These are phyloP conservation scores for Trinectes maculatus DNA, from an alignment of 2,113 vertebrate species.

Conservation along the genomic window DNA sequence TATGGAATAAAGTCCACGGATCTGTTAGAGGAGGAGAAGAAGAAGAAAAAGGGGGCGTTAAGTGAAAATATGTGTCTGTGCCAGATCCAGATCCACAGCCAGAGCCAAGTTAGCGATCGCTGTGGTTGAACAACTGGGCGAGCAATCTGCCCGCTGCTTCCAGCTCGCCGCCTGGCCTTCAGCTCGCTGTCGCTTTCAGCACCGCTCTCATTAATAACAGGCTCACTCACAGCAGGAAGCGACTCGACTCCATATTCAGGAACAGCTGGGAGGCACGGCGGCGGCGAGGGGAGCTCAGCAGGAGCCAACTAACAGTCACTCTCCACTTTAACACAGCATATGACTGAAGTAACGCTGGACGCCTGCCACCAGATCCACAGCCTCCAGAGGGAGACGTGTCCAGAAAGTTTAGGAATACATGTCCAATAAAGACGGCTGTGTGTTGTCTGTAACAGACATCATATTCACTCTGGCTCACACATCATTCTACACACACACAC, in stretches of 20 bases:
- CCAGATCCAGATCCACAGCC: conserved; percentile 28
- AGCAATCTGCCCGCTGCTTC: conserved; percentile 52
- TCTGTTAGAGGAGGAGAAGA: conserved; percentile 71
- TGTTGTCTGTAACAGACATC: no score
- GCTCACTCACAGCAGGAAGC: conserved; percentile 71
- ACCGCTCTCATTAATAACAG: conserved; percentile 77
- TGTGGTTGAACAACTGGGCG: conserved; percentile 50
- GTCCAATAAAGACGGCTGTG: no score
- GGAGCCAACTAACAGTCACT: conserved; percentile 69
- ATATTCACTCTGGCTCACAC: no score
- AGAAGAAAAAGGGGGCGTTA: conserved; percentile 3
- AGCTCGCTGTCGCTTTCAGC: conserved; percentile 73
- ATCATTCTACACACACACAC: no score
- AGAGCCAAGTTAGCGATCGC: conserved; percentile 34
- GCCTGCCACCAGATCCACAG: conserved; percentile 26
- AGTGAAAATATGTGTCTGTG: conserved; percentile 38
- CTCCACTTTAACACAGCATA: conserved; percentile 42
- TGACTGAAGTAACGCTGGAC: conserved; percentile 61
- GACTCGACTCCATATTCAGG: conserved; percentile 55
- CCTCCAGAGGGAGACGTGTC: no score
- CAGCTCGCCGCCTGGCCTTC: conserved; percentile 49
- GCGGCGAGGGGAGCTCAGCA: conserved; percentile 62
- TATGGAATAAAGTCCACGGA: conserved; percentile 89
- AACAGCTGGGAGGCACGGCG: conserved; percentile 78
- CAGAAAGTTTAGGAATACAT: no score